These are phyloP conservation scores for Liopterus haemorrhoidalis DNA, from an alignment of 2,888 invertebrate genomes.

Conservation along the genomic window DNA sequence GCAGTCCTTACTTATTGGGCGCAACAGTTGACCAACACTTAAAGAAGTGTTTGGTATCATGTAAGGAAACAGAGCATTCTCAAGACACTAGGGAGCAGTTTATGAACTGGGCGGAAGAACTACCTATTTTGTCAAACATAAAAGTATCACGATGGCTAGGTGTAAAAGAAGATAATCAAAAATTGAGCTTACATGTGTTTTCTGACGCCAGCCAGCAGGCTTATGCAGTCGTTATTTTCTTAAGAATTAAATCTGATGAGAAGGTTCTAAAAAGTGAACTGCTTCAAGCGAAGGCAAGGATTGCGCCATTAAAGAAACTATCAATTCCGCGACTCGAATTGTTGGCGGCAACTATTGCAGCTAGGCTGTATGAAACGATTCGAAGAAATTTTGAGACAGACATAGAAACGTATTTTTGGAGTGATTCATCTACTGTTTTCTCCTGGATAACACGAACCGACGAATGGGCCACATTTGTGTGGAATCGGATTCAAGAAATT, in stretches of 20 bases:
- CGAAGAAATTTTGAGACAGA: not conserved
- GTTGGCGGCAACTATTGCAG: conserved; percentile 34
- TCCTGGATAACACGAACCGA: conserved; percentile 31
- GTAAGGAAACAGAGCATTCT: not conserved
- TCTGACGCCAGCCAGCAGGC: conserved; percentile 3
- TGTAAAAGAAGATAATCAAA: not conserved
- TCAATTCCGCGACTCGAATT: conserved; percentile 38
- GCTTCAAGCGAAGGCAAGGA: conserved; percentile 33
- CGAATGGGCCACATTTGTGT: conserved; percentile 32
- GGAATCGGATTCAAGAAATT: conserved; percentile 35
- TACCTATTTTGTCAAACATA: not conserved
- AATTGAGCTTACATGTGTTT: conserved; percentile 5
- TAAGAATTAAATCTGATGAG: not conserved
- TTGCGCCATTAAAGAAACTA: conserved; percentile 32
- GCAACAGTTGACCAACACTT: conserved; percentile 21
- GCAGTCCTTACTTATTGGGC: conserved; percentile 28
- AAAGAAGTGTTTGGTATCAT: not conserved
- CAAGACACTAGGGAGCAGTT: conserved; percentile 25
- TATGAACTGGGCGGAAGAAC: conserved; percentile 20
- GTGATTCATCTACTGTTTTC: conserved; percentile 32
- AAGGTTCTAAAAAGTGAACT: conserved; percentile 29
- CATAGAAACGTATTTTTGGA: conserved; percentile 31
- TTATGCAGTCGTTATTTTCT: conserved; percentile 6
- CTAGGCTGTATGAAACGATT: conserved; percentile 26
- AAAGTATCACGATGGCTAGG: conserved; percentile 3